Conservation (phyloP, 2,888 invertebrate species). For the Andrena praecox region DNA sequence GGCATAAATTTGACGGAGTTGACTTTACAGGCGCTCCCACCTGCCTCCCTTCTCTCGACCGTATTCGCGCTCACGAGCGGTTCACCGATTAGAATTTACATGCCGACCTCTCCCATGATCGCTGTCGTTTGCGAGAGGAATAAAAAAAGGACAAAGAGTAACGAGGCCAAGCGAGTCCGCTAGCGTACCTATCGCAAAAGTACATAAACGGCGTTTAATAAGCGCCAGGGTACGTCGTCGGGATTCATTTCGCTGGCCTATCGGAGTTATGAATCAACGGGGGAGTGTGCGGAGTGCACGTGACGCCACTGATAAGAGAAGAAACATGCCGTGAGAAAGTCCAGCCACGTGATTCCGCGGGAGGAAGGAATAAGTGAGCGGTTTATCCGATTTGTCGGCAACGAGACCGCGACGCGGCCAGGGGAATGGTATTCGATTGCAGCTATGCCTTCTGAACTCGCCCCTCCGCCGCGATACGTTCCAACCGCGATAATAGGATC, state of each 20-base stretch:
- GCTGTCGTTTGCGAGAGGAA: background rate
- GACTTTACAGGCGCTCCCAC: background rate
- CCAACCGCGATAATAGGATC: conserved; percentile 64
- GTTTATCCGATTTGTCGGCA: background rate
- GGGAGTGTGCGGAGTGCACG: background rate
- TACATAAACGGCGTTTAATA: conserved; percentile 30
- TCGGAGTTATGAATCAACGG: conserved; percentile 10
- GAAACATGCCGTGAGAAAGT: conserved; percentile 20
- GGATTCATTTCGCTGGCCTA: conserved; percentile 7
- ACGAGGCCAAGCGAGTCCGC: background rate
- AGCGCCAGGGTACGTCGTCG: conserved; percentile 19
- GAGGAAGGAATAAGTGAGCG: no score
- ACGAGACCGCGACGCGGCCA: background rate
- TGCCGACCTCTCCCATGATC: background rate
- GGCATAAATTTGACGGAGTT: conserved; percentile 11
- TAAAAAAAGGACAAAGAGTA: background rate
- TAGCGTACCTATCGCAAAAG: background rate
- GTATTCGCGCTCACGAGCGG: no score
- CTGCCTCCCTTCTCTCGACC: background rate
- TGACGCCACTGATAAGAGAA: conserved; percentile 7
- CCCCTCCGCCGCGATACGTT: conserved; percentile 24
- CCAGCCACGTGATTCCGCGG: background rate
- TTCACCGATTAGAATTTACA: background rate
- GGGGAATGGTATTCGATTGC: background rate
- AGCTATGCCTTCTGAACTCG: conserved; percentile 19